Conservation (phyloP, 2,888 invertebrate genomes). For the Dyspetes luteomarginatus region DNA sequence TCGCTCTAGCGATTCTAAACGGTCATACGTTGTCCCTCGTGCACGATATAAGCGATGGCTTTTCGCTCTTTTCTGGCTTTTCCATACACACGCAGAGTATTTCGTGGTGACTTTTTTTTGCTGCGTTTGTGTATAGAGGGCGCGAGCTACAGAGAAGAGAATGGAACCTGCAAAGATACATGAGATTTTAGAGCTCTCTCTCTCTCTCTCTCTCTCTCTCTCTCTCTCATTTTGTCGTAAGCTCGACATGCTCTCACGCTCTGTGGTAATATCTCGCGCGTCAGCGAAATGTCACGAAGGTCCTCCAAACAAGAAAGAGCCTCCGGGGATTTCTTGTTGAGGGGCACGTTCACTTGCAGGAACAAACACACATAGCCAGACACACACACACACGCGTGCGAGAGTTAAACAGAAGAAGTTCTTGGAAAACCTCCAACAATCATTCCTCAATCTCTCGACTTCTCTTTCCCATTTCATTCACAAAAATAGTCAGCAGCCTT, state of each 20-base stretch:
- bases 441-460: not conserved
- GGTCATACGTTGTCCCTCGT: conserved; percentile 27
- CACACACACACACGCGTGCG: not conserved
- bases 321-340: conserved; percentile 19
- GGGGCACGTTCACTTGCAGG: too few species aligned
- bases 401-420: conserved; percentile 2
- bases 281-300: conserved; percentile 57
- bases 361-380: too few species aligned
- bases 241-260: not conserved
- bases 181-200: conserved; percentile 27
- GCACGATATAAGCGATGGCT: not conserved
- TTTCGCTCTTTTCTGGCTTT: not conserved
- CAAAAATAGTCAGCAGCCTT: not conserved
- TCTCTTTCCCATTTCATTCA: not conserved
- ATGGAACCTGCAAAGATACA: conserved; percentile 33
- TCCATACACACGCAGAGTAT: not conserved
- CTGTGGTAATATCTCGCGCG: conserved; percentile 25
- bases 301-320: conserved; percentile 29
- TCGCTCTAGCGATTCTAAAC: conserved; percentile 46
- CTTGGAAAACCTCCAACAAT: conserved; percentile 10
- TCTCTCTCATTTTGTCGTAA: conserved; percentile 3
- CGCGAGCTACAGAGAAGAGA: not conserved
- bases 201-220: not conserved
- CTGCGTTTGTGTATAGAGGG: not conserved
- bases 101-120: conserved; percentile 22